Evolutionary conservation across 2,113 vertebrate genomes (phyloP).

Genomic region (Megaceryle maxima): DNA sequence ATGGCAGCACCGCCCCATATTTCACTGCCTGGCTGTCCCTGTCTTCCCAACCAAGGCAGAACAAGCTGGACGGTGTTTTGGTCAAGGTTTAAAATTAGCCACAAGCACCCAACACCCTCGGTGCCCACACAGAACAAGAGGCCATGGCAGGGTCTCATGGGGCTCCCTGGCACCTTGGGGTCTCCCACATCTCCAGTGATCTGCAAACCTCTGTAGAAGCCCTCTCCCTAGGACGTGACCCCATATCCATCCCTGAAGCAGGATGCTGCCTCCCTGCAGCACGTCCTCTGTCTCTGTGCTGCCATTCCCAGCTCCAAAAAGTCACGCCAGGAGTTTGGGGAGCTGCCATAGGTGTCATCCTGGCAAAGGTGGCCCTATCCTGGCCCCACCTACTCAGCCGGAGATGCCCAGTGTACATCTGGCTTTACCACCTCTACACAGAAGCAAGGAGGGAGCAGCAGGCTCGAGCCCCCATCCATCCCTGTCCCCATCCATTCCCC

Average conservation of each 20-base stretch:
- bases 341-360: not conserved
- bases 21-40: not conserved
- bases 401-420: rapidly evolving
- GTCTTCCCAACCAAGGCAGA: not conserved
- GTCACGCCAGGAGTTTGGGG: not conserved
- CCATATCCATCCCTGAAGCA: rapidly evolving
- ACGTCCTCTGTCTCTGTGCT: not conserved
- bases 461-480: not conserved
- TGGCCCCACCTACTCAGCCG: not conserved
- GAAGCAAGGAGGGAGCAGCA: not conserved
- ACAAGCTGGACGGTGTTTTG: not conserved
- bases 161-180: not conserved
- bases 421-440: not conserved
- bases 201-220: not conserved
- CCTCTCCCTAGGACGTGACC: not conserved
- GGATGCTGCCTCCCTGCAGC: not conserved
- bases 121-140: rapidly evolving
- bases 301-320: not conserved
- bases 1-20: not conserved
- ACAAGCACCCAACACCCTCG: rapidly evolving
- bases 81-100: not conserved
- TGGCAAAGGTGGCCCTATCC: not conserved
- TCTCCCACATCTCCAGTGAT: not conserved
- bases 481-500: not conserved
- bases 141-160: too few species aligned